Evolutionary conservation across 1,140 invertebrate species (phyloP).

Genomic region (Sarcophaga bullata): DNA sequence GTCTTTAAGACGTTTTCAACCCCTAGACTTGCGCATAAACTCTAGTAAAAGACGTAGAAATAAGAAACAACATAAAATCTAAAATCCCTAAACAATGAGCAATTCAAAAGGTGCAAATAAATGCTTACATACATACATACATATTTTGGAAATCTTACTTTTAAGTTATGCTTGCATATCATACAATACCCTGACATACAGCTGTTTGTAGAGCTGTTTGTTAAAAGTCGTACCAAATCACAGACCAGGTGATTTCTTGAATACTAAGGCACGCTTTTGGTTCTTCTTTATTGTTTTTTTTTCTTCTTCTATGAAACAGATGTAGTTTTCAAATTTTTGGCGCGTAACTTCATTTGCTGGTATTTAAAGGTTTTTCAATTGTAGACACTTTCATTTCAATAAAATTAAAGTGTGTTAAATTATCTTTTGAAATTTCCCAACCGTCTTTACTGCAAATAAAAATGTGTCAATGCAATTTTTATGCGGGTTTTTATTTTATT

Average conservation of each 20-base stretch:
- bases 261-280: neutral
- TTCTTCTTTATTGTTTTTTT: neutral
- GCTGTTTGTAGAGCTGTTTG: constrained; percentile 17
- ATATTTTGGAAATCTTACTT: no score
- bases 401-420: no score
- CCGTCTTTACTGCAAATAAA: neutral
- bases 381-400: no score
- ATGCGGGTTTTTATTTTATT: neutral
- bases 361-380: neutral
- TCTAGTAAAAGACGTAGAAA: no score
- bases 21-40: constrained; percentile 7
- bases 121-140: no score
- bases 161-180: no score
- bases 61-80: neutral
- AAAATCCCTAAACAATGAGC: constrained; percentile 5
- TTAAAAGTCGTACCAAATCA: neutral
- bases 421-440: no score
- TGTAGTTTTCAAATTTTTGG: neutral
- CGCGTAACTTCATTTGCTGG: neutral
- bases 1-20: neutral
- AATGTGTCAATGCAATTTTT: constrained; percentile 3
- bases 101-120: constrained; percentile 29
- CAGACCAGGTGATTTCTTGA: constrained; percentile 28
- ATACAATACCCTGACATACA: neutral
- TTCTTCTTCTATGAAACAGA: neutral